Conservation (phyloP, 2,113 vertebrate species). For the Struthio camelus region DNA sequence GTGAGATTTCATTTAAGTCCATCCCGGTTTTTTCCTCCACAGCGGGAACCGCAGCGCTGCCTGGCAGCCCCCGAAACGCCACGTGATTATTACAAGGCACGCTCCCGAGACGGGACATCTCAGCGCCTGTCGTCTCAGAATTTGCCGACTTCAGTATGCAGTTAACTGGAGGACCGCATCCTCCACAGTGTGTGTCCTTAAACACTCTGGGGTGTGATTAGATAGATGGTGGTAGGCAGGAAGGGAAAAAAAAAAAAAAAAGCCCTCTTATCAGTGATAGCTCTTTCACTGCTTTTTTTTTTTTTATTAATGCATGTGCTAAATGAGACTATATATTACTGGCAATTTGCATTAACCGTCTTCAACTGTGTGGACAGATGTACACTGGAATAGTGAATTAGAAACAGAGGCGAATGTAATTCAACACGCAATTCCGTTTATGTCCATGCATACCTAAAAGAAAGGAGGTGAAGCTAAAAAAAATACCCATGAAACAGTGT, state of each 20-base stretch:
- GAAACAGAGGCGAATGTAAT: background rate
- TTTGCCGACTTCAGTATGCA: background rate
- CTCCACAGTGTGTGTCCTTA: background rate
- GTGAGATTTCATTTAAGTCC: too few species aligned
- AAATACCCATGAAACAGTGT: background rate
- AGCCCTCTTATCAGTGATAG: background rate
- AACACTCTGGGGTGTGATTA: accelerated
- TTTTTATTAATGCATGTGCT: slow-evolving; percentile 11
- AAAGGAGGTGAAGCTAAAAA: background rate
- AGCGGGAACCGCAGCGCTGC: background rate
- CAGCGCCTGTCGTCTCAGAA: background rate
- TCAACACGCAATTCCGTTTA: background rate
- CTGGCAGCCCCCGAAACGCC: background rate
- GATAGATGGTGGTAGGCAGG: background rate
- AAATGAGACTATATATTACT: background rate
- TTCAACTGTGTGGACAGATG: background rate
- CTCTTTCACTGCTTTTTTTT: background rate
- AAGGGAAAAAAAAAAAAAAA: background rate
- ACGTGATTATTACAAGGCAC: accelerated
- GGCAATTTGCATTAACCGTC: slow-evolving; percentile 7
- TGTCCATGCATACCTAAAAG: background rate
- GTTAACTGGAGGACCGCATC: background rate
- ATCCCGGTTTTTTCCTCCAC: too few species aligned
- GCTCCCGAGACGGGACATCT: background rate
- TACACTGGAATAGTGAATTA: slow-evolving; percentile 21